Base-by-base conservation (phyloP, 2,888 invertebrate genomes). In the Octonoba sinensis region DNA sequence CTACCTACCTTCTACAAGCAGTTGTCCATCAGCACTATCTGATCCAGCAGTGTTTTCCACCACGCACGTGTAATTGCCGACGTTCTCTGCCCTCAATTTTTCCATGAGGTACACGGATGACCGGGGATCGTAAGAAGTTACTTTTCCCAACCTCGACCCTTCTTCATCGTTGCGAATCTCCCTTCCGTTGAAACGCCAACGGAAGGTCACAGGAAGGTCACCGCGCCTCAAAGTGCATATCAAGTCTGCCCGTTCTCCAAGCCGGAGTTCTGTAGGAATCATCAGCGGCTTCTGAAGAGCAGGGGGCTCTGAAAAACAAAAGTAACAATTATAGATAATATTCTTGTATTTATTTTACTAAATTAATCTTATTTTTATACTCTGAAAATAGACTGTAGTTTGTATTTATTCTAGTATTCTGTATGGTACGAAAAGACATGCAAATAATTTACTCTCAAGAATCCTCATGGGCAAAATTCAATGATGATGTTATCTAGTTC, bases 21-120 rank as follows among this genome's bases (percentile, higher is more conserved):
- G 56, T 24, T 82, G 82, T 12, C 82, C 82, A n/a, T 60, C 60
- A 1, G 82, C 75, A 0, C 60, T 72, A 36, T 76, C 82, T 0
- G 76, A 72, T 0, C 82, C 82, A 3, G 67, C 82, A 0, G 59
- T 62, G 60, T 82, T 82, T n/a, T 66, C 46, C 20, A 82, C 82
- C 54, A 51, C 56, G 20, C 82, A 82, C 3, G 82, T 72, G 71
- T 82, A 76, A 20, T 82, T 82, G 16, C 82, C 82, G 16, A 82
- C 82, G 20, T 82, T 82, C 54, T 72, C 82, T n/a, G 82, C 76
- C 22, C 67, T 51, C n/a, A 82, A 62, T 15, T 72, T 69, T 27
- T 82, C 82, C 66, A 82, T 82, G 36, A 82, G 71, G 72, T 76
- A 82, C 20, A 82, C 82, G 12, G 82, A 82, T 11, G 82, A 82